Evolutionary conservation across 2,888 invertebrate species (phyloP).

Genomic region (Itoplectis maculator): DNA sequence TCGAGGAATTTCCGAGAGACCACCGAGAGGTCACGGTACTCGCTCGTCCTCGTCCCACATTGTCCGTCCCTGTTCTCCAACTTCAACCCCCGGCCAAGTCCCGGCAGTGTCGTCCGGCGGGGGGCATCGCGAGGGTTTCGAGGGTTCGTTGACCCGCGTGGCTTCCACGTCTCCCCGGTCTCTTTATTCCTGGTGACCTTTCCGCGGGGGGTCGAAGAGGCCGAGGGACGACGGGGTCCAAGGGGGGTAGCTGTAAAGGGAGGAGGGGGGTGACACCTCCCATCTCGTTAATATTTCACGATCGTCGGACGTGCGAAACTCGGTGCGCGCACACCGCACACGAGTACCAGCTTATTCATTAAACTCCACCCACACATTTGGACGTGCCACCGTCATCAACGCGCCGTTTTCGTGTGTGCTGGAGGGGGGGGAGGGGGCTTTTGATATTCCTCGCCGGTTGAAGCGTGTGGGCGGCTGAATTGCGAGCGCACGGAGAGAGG

Average conservation of each 20-base stretch:
- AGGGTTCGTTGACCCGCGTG: conserved; percentile 34
- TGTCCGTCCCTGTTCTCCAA: neutral
- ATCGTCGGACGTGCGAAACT: neutral
- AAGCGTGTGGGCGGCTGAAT: neutral
- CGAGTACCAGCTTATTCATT: conserved; percentile 5
- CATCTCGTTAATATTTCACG: conserved; percentile 17
- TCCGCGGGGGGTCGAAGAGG: neutral
- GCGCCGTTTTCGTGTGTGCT: conserved; percentile 6
- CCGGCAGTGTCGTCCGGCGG: conserved; percentile 26
- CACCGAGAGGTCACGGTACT: neutral
- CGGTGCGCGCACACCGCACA: neutral
- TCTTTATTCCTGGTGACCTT: conserved; percentile 33
- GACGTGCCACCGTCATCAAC: too few relatives aligned
- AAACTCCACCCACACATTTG: neutral
- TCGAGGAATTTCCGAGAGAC: conserved; percentile 4
- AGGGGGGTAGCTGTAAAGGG: too few relatives aligned
- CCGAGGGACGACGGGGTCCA: too few relatives aligned
- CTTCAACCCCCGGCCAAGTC: too few relatives aligned
- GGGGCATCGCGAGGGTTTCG: conserved; percentile 1
- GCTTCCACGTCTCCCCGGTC: neutral
- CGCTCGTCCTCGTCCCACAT: neutral
- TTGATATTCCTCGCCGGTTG: neutral
- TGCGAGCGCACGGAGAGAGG: neutral
- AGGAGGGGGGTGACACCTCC: neutral
- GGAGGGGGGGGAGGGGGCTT: too few relatives aligned